A percentile compares a stretch with the other conserved stretches of the same genome.
Evolutionary conservation across 1,140 invertebrate genomes (phyloP).

Genomic region (Drosophila sucinea): DNA sequence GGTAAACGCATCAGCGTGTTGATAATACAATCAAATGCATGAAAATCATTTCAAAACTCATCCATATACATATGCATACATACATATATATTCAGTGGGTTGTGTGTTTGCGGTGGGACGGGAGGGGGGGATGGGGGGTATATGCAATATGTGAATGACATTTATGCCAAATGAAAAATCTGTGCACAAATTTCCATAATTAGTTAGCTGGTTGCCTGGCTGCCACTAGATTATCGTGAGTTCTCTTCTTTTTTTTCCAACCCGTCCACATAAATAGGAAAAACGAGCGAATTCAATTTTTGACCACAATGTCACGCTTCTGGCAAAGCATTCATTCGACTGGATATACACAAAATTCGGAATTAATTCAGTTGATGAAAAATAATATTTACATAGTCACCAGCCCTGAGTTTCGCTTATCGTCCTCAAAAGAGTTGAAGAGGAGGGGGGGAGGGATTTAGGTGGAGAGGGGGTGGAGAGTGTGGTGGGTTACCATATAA

Average conservation of each 20-base stretch:
- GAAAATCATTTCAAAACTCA: constrained; percentile 54
- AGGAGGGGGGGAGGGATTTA: background rate
- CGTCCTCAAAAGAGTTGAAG: background rate
- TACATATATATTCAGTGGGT: background rate
- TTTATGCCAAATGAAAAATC: constrained; percentile 40
- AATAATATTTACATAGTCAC: constrained; percentile 61
- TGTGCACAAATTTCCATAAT: constrained; percentile 63
- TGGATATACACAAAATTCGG: constrained; percentile 43
- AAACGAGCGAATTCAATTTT: constrained; percentile 39
- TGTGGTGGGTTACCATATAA: background rate
- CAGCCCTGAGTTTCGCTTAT: constrained; percentile 12
- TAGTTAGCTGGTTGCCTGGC: constrained; percentile 45
- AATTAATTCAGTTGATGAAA: constrained; percentile 66
- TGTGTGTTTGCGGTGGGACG: background rate
- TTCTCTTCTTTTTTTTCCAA: background rate
- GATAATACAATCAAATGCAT: constrained; percentile 74
- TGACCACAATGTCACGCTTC: constrained; percentile 47
- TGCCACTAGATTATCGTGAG: constrained; percentile 37
- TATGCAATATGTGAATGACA: constrained; percentile 45
- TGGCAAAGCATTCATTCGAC: constrained; percentile 22
- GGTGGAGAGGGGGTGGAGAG: too few species aligned
- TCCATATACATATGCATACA: background rate
- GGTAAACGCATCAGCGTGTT: constrained; percentile 67
- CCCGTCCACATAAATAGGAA: constrained; percentile 2
- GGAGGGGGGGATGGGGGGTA: constrained; percentile 30